These are phyloP conservation scores for Brachionus asplanchnoidis DNA, from an alignment of 1,140 invertebrate species.

Conservation along the genomic window DNA sequence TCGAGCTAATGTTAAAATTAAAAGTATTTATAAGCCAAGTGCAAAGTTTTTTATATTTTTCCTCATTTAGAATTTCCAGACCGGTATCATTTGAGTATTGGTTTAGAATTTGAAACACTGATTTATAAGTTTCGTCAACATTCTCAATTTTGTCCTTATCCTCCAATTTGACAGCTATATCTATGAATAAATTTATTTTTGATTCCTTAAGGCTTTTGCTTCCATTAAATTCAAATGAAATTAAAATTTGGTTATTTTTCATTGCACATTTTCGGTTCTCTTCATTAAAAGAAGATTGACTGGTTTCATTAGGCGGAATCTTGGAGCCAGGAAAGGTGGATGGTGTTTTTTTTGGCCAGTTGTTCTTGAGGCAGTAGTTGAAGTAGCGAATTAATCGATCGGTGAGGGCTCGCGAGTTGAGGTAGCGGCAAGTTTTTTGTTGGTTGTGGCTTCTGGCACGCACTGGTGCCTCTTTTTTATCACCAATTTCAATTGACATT, in stretches of 20 bases:
- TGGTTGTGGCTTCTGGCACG: neutral
- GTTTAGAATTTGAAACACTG: neutral
- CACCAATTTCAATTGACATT: neutral
- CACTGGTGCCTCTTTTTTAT: neutral
- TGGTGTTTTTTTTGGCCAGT: neutral
- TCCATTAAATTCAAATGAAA: neutral
- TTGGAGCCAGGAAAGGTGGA: neutral
- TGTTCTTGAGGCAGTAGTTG: neutral
- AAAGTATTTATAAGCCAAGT: neutral
- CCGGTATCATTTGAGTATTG: neutral
- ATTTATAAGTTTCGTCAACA: neutral
- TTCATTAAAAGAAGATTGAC: neutral
- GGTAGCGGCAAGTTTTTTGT: neutral
- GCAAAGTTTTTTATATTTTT: neutral
- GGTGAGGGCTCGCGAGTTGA: neutral
- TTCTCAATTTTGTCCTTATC: neutral
- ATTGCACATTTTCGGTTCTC: neutral
- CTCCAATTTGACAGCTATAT: slow-evolving; percentile 8
- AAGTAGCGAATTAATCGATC: slow-evolving; percentile 6
- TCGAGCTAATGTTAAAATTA: neutral
- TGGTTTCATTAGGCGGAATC: neutral
- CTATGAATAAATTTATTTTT: neutral
- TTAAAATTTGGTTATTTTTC: slow-evolving; percentile 20
- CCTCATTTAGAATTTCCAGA: neutral
- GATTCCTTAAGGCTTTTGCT: neutral